These are phyloP conservation scores for Megalonaias nervosa DNA, from an alignment of 1,140 invertebrate species.

Conservation along the genomic window DNA sequence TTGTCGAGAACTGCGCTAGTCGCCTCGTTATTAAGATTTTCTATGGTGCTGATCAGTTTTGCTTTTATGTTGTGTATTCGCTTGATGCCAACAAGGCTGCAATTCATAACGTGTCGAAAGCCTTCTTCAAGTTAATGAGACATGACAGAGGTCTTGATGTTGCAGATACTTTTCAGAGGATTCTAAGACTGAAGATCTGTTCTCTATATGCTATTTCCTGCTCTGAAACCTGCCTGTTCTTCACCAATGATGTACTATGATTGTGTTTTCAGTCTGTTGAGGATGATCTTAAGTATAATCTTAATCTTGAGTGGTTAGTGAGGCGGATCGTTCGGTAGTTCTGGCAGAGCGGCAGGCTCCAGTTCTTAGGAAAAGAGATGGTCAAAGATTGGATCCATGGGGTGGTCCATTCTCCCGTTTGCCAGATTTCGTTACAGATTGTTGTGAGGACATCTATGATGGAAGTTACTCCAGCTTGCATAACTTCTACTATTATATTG, in stretches of 20 bases:
- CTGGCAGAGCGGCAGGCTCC: conserved; percentile 35
- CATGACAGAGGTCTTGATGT: no score
- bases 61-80: no score
- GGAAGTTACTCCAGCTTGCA: conserved; percentile 6
- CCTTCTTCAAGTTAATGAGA: no score
- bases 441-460: no score
- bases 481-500: conserved; percentile 36
- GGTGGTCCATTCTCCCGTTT: conserved; percentile 24
- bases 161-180: no score
- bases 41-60: no score
- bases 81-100: no score
- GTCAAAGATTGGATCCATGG: conserved; percentile 36
- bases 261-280: conserved; percentile 20
- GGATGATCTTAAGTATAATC: conserved; percentile 35
- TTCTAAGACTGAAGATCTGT: no score
- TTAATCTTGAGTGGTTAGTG: conserved; percentile 40
- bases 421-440: conserved; percentile 30
- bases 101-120: no score
- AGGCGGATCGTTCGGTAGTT: conserved; percentile 40
- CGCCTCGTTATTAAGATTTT: no score
- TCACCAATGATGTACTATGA: conserved; percentile 25
- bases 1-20: no score
- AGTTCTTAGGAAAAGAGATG: conserved; percentile 42
- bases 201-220: background rate
- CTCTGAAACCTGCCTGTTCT: conserved; percentile 23